phyloP scores from a whole-genome alignment of 2,888 invertebrate genomes.

The Hirtodrosophila duncani region DNA sequence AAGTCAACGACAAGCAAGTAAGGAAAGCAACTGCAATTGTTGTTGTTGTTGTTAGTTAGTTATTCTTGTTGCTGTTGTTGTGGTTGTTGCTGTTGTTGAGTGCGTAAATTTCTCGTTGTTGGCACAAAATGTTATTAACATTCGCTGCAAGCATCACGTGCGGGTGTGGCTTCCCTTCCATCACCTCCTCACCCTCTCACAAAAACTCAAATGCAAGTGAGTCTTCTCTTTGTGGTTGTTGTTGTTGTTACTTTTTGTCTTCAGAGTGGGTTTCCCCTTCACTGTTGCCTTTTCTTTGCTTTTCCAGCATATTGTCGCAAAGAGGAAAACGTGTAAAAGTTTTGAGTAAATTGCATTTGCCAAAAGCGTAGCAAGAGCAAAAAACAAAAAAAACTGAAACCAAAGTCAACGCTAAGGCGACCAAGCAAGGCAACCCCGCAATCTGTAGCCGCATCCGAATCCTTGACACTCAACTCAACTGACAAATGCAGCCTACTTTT shows the following conservation, averaged over 20 bases:
- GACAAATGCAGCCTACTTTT: slow-evolving; percentile 39
- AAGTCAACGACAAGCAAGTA: slow-evolving; percentile 50
- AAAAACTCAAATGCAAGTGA: neutral
- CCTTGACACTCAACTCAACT: slow-evolving; percentile 13
- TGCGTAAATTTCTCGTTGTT: slow-evolving; percentile 47
- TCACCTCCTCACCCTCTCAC: slow-evolving; percentile 3
- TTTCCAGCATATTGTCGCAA: slow-evolving; percentile 36
- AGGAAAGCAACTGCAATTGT: slow-evolving; percentile 16
- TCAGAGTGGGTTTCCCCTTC: neutral
- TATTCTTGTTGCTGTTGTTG: slow-evolving; percentile 30
- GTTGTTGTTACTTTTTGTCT: too few species aligned
- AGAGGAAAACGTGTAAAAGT: slow-evolving; percentile 48
- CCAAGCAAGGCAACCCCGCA: slow-evolving; percentile 33
- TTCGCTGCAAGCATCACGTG: slow-evolving; percentile 55
- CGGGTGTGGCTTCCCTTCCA: too few species aligned
- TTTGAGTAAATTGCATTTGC: slow-evolving; percentile 49
- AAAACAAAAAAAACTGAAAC: slow-evolving; percentile 26
- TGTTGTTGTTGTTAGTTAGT: slow-evolving; percentile 20
- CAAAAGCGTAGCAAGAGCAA: too few species aligned
- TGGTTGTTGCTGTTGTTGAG: slow-evolving; percentile 32
- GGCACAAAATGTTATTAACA: slow-evolving; percentile 63
- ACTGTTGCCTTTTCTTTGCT: neutral
- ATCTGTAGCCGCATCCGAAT: slow-evolving; percentile 4
- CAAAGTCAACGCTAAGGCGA: slow-evolving; percentile 40
- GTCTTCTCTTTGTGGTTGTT: too few species aligned